A percentile compares a stretch with the other conserved stretches of the same genome.
These are phyloP conservation scores for Furcifer pardalis DNA, from an alignment of 2,797 vertebrate genomes.

Conservation along the genomic window DNA sequence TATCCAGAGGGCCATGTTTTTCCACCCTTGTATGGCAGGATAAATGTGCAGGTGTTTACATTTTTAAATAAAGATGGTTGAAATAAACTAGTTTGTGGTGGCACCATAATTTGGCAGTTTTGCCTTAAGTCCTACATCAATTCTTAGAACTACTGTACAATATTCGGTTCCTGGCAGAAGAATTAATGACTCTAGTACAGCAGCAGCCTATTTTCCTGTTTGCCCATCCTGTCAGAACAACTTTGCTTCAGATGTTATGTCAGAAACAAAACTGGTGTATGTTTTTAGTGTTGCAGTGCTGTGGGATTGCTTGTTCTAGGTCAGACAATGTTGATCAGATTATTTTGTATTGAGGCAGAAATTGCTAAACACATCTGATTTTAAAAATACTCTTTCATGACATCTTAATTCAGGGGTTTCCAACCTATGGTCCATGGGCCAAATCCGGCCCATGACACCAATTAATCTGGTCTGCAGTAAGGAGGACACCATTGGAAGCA, in stretches of 20 bases:
- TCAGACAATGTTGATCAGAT: background rate
- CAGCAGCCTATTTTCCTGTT: background rate
- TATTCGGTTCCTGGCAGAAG: background rate
- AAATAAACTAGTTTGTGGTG: background rate
- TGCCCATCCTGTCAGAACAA: background rate
- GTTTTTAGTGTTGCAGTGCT: background rate
- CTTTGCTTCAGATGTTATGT: background rate
- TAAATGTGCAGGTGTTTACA: too few relatives aligned
- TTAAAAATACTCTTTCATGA: background rate
- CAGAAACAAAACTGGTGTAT: background rate
- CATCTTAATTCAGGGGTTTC: background rate
- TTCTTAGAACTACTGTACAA: background rate
- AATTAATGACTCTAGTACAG: too few relatives aligned
- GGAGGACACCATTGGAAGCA: too few relatives aligned
- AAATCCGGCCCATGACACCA: too few relatives aligned
- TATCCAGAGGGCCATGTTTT: too few relatives aligned
- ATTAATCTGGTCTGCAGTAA: too few relatives aligned
- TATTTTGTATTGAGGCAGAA: too few relatives aligned
- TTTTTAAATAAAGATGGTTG: background rate
- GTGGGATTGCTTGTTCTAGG: background rate
- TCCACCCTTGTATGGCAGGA: too few relatives aligned
- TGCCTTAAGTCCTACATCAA: background rate
- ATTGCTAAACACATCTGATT: background rate
- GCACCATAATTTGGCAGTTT: background rate
- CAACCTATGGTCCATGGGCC: too few relatives aligned